These are phyloP conservation scores for Tyto alba DNA, from an alignment of 2,113 vertebrate species.

Conservation along the genomic window DNA sequence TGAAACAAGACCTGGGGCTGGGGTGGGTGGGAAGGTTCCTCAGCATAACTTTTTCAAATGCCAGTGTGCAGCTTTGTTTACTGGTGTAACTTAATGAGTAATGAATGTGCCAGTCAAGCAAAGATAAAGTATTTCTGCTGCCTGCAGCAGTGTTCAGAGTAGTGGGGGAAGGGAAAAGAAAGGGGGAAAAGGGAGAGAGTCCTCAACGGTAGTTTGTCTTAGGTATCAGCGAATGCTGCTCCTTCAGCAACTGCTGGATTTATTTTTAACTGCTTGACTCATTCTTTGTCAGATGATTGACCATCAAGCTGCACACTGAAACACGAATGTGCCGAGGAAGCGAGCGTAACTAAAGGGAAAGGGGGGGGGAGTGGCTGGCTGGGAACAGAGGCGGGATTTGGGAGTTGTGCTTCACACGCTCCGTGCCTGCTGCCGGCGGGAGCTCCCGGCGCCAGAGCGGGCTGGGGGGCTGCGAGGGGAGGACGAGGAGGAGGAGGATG, in stretches of 20 bases:
- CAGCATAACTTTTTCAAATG: background rate
- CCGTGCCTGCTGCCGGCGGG: background rate
- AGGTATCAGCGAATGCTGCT: constrained; percentile 56
- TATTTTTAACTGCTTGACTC: constrained; percentile 82
- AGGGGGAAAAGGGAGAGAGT: background rate
- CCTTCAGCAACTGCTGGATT: constrained; percentile 69
- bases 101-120: background rate
- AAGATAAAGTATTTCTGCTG: constrained; percentile 19
- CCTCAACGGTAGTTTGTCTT: constrained; percentile 47
- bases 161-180: background rate
- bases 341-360: background rate
- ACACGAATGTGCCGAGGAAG: constrained; percentile 47
- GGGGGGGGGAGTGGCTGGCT: constrained; percentile 55
- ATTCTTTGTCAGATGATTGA: constrained; percentile 76
- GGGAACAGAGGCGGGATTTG: constrained; percentile 64
- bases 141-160: background rate
- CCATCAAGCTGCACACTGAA: constrained; percentile 50
- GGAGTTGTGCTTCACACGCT: constrained; percentile 29
- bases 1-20: background rate
- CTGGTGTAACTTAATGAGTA: constrained; percentile 24
- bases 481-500: too few relatives aligned
- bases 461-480: too few relatives aligned
- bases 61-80: background rate
- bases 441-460: background rate
- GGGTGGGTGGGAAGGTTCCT: background rate